These are phyloP conservation scores for Polietes domitor DNA, from an alignment of 2,888 invertebrate species.

Conservation along the genomic window DNA sequence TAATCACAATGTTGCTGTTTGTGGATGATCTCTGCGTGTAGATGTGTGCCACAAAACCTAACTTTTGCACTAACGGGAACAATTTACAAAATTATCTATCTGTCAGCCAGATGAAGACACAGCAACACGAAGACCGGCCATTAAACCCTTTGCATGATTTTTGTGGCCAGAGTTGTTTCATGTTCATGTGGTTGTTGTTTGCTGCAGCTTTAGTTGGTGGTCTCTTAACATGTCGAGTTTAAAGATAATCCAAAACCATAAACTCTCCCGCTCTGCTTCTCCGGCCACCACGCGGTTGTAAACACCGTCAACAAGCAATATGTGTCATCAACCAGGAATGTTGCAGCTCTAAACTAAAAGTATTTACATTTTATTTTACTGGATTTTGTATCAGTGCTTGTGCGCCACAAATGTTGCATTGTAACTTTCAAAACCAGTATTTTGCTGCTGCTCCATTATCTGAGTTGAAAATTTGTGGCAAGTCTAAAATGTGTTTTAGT, in stretches of 20 bases:
- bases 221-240: not conserved
- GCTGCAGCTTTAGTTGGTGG: not conserved
- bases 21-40: not conserved
- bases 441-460: not conserved
- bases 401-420: not conserved
- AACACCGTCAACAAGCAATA: not conserved
- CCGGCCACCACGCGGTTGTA: too few species aligned
- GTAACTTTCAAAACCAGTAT: conserved; percentile 28
- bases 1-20: too few species aligned
- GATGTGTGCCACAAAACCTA: not conserved
- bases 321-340: not conserved
- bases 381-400: not conserved
- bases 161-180: too few species aligned
- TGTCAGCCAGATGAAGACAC: too few species aligned
- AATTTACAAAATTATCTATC: not conserved
- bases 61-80: not conserved
- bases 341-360: conserved; percentile 15
- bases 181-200: not conserved
- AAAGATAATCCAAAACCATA: not conserved
- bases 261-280: too few species aligned
- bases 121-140: too few species aligned
- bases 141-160: too few species aligned
- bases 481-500: not conserved
- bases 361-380: too few species aligned
- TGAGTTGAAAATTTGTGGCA: not conserved